phyloP scores from a whole-genome alignment of 2,797 vertebrate genomes.

The Podargus strigoides region DNA sequence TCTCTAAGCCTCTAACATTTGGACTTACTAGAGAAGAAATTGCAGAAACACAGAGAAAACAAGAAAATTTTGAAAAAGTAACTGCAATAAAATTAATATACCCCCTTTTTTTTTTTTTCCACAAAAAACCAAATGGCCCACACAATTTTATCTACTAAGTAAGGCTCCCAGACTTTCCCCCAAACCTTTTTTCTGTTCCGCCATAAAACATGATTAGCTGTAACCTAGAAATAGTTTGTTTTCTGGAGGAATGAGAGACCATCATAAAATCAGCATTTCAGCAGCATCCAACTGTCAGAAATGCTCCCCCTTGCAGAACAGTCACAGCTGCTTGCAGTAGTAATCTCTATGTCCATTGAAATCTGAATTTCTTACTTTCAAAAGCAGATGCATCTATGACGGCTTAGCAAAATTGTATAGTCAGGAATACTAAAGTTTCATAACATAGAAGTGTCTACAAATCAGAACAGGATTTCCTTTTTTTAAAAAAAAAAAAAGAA shows the following conservation, averaged over 20 bases:
- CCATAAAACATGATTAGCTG: background rate
- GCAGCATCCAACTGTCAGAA: background rate
- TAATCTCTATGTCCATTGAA: background rate
- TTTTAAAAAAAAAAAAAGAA: too few relatives aligned
- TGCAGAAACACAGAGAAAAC: background rate
- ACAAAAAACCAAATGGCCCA: background rate
- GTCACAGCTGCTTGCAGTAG: background rate
- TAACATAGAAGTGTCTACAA: background rate
- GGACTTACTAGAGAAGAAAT: background rate
- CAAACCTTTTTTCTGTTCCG: background rate
- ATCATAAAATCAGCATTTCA: background rate
- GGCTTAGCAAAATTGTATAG: background rate
- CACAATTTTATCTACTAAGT: background rate
- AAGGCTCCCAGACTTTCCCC: background rate
- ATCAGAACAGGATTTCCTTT: background rate
- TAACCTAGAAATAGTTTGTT: background rate
- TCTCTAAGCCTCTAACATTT: background rate
- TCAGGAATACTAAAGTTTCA: background rate
- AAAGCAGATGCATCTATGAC: background rate
- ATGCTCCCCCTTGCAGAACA: background rate
- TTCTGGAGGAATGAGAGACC: background rate
- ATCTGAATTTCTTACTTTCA: background rate
- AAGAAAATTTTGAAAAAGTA: background rate
- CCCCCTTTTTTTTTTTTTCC: background rate
- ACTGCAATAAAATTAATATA: background rate